Evolutionary conservation across 1,140 invertebrate species (phyloP).

Genomic region (Adelges cooleyi): DNA sequence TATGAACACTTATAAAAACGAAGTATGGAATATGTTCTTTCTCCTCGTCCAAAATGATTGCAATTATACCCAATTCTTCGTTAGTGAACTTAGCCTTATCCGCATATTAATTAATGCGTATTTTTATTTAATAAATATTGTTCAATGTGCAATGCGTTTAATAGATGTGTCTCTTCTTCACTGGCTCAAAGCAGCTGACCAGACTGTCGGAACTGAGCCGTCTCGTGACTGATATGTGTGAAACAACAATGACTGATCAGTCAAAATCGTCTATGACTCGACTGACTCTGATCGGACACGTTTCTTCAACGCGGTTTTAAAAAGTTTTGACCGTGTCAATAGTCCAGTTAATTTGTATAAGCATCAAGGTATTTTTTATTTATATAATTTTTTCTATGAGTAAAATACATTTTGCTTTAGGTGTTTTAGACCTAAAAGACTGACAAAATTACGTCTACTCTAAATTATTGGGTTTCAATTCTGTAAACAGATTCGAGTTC

Average conservation of each 20-base stretch:
- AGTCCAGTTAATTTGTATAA: too few species aligned
- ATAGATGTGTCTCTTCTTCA: background rate
- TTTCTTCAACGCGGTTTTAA: too few species aligned
- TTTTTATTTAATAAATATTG: background rate
- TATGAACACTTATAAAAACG: background rate
- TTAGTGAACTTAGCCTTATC: background rate
- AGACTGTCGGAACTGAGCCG: background rate
- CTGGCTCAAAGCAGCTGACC: background rate
- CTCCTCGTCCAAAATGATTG: background rate
- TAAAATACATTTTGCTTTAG: too few species aligned
- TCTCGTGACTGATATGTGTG: constrained; percentile 8
- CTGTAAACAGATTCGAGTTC: too few species aligned
- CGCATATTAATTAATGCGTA: background rate
- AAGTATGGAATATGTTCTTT: background rate
- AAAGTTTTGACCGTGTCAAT: too few species aligned
- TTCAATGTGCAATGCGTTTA: background rate
- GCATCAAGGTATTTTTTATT: too few species aligned
- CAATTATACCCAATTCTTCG: background rate
- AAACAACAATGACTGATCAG: background rate
- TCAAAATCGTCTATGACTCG: background rate
- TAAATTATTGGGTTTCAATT: too few species aligned
- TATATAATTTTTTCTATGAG: too few species aligned
- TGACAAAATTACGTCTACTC: too few species aligned
- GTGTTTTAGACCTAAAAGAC: too few species aligned
- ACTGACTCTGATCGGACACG: background rate